Evolutionary conservation across 2,797 vertebrate species (phyloP).

Genomic region (Mus caroli): DNA sequence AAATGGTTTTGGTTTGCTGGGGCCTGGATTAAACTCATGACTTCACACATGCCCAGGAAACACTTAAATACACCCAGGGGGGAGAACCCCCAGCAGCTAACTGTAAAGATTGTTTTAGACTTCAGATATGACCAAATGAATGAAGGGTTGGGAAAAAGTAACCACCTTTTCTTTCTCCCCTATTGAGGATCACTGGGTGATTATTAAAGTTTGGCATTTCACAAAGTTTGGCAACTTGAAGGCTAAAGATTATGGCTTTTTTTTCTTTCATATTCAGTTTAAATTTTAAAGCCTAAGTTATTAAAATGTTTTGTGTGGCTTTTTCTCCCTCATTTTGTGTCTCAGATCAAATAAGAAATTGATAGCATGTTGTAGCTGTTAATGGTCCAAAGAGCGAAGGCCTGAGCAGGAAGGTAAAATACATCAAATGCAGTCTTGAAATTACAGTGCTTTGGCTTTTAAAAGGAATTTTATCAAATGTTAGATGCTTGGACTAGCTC

Average conservation of each 20-base stretch:
- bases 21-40: not conserved
- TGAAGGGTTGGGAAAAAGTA: not conserved
- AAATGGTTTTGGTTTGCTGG: not conserved
- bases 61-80: not conserved
- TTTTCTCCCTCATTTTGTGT: not conserved
- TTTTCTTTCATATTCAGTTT: constrained; percentile 46
- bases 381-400: constrained; percentile 38
- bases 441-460: constrained; percentile 51
- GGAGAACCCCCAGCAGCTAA: not conserved
- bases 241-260: not conserved
- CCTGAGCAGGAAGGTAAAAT: not conserved
- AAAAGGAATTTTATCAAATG: constrained; percentile 54
- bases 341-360: constrained; percentile 32
- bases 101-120: constrained; percentile 21
- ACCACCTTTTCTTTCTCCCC: not conserved
- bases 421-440: not conserved
- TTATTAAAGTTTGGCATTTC: constrained; percentile 20
- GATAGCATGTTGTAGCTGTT: not conserved
- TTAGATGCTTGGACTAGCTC: constrained; percentile 36
- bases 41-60: not conserved
- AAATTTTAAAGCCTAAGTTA: constrained; percentile 9
- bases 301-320: not conserved
- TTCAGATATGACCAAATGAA: constrained; percentile 35
- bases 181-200: not conserved
- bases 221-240: constrained; percentile 10